Percentiles rank a stretch among this genome's conserved stretches.
Conservation (phyloP, 2,113 vertebrate species). For the Syngnathus floridae region DNA sequence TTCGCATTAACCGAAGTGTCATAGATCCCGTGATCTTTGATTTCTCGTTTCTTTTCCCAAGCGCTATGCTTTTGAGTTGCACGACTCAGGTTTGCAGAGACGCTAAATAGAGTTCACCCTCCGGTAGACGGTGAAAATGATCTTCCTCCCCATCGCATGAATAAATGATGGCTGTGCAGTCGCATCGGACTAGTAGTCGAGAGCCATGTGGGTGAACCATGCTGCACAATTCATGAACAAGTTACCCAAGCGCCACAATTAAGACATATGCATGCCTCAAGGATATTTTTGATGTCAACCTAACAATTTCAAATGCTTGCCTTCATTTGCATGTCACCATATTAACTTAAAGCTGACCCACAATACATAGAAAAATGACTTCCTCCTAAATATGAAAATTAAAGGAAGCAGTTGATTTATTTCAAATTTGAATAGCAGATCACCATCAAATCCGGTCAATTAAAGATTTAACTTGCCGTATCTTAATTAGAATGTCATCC, state of each 20-base stretch:
- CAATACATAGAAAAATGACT: neutral
- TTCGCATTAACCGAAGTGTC: conserved; percentile 9
- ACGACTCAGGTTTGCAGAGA: conserved; percentile 25
- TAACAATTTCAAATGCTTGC: neutral
- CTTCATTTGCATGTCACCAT: neutral
- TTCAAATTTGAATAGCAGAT: neutral
- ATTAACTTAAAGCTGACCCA: neutral
- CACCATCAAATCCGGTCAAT: neutral
- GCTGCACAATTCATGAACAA: conserved; percentile 69
- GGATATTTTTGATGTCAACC: conserved; percentile 6
- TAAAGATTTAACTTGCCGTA: neutral
- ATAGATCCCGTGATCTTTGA: conserved; percentile 56
- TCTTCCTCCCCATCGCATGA: conserved; percentile 56
- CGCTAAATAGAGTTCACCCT: conserved; percentile 38
- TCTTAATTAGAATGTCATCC: neutral
- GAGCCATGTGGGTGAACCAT: conserved; percentile 54
- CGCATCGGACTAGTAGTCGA: conserved; percentile 61
- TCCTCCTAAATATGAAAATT: neutral
- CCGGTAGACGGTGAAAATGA: conserved; percentile 67
- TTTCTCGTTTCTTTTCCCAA: conserved; percentile 36
- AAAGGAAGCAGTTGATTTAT: neutral
- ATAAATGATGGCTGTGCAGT: conserved; percentile 68
- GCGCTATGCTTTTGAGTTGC: conserved; percentile 28
- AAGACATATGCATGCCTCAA: neutral
- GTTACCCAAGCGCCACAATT: conserved; percentile 56